A percentile compares a stretch with the other conserved stretches of the same genome.
These are phyloP conservation scores for Bolinopsis microptera DNA, from an alignment of 37 sponge, comb jelly and placozoan genomes.

Conservation along the genomic window DNA sequence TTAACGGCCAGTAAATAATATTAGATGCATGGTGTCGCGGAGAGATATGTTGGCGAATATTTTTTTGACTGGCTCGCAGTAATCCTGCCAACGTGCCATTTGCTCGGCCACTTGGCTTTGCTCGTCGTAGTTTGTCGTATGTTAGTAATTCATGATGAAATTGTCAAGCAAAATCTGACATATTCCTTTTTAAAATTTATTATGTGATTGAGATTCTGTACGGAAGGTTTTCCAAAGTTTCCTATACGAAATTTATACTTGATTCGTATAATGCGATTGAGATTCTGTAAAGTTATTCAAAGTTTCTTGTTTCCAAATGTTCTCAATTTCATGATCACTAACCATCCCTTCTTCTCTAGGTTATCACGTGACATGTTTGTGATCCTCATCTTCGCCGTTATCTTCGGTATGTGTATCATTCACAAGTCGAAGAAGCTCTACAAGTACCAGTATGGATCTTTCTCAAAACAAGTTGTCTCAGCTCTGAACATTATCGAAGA, in stretches of 20 bases:
- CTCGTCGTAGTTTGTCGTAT: not conserved
- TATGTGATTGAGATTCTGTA: not conserved
- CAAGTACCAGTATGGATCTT: not conserved
- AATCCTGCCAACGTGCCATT: not conserved
- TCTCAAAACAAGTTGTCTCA: not conserved
- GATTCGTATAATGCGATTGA: too few relatives aligned
- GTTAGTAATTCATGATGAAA: not conserved
- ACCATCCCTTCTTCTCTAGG: not conserved
- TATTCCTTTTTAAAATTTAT: not conserved
- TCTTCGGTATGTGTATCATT: conserved; percentile 38
- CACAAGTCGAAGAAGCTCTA: conserved; percentile 22
- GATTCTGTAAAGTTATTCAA: too few relatives aligned
- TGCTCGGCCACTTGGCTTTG: not conserved
- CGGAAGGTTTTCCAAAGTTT: not conserved
- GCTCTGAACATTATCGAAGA: conserved; percentile 30
- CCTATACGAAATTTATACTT: too few relatives aligned
- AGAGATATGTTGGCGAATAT: not conserved
- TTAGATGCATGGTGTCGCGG: not conserved
- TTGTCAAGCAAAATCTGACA: not conserved
- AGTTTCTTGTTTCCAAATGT: too few relatives aligned
- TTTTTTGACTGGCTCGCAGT: not conserved
- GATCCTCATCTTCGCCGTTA: not conserved
- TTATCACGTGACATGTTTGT: conserved; percentile 21
- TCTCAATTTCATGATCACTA: not conserved
- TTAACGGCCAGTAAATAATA: not conserved